Conservation (phyloP, 2,888 invertebrate genomes). For the Oligia latruncula region DNA sequence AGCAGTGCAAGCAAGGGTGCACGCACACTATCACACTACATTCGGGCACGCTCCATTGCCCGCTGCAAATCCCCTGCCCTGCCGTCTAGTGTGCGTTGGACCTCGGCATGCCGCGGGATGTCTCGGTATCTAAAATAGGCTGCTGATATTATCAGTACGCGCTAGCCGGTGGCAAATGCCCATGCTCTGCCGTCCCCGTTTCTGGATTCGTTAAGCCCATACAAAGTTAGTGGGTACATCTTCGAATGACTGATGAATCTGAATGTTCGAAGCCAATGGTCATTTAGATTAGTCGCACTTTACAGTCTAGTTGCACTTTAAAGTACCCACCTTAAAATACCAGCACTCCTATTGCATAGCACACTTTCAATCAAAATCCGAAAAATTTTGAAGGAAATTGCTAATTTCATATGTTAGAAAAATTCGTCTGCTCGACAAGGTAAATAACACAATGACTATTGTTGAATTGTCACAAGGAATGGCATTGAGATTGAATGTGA, state of each 20-base stretch:
- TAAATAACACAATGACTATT: not conserved
- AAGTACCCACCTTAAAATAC: not conserved
- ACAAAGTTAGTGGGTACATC: not conserved
- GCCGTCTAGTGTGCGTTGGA: no score
- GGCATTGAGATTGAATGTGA: not conserved
- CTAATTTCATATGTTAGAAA: not conserved
- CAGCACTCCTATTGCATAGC: not conserved
- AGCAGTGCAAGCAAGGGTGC: not conserved
- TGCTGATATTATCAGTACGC: no score
- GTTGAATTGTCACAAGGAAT: not conserved
- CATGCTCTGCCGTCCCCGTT: not conserved
- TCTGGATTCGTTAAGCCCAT: not conserved
- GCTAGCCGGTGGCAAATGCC: no score
- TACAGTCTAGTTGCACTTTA: no score
- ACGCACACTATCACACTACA: no score
- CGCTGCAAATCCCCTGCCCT: no score
- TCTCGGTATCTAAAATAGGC: no score
- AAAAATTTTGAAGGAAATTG: not conserved
- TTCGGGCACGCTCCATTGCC: no score
- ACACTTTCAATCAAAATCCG: not conserved
- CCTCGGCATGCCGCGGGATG: no score
- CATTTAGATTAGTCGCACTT: not conserved
- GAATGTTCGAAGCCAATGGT: not conserved
- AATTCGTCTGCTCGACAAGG: not conserved
- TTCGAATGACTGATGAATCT: not conserved